Evolutionary conservation across 2,888 invertebrate species (phyloP), one percentile per base, ranked within the genome.

Genomic region (Cosmia pyralina): DNA sequence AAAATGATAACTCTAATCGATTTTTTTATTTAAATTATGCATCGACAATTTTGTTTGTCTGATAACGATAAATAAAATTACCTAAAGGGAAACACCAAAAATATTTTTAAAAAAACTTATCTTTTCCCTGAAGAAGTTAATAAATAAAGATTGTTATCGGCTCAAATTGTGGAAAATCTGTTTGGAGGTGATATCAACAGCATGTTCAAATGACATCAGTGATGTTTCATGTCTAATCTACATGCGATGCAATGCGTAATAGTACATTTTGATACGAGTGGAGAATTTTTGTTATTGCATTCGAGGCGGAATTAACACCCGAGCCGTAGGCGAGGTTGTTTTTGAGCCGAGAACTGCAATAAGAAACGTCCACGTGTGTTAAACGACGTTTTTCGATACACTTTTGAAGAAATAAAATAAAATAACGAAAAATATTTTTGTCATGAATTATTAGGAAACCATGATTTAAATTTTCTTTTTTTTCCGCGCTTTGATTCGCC

Each of bases 31-130:
- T 15, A 41, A 62, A 62, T 19, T 22, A 46, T 62, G 19, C 46
- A 46, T 44, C 44, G 22, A 17, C 44, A 17, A 50, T 28, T 28
- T 28, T 28, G 3, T 60, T 41, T 10, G 6, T 44, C 11, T 17
- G 60, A 62, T 62, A 17, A 62, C 17, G 62, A 62, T 22, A 22
- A 22, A 62, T 22, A 22, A n/a, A 17, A 60, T n/a, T n/a, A 60
- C 60, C 59, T 59, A n/a, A 8, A 15, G 2, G 7, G 7, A n/a
- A 41, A 41, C 41, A 15, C 10, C 22, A 41, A 60, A 41, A 6
- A 38, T 38, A 5, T 60, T n/a, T 60, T n/a, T 6, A 60, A 22
- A 60, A 17, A 17, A 1, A 17, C 1, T 17, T 62, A 28, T 28
- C 22, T 11, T 6, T 44, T 60, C 44, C 22, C 11, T 19, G 44